phyloP scores from a whole-genome alignment of 2,888 invertebrate species.

The Lissonota sp. region DNA sequence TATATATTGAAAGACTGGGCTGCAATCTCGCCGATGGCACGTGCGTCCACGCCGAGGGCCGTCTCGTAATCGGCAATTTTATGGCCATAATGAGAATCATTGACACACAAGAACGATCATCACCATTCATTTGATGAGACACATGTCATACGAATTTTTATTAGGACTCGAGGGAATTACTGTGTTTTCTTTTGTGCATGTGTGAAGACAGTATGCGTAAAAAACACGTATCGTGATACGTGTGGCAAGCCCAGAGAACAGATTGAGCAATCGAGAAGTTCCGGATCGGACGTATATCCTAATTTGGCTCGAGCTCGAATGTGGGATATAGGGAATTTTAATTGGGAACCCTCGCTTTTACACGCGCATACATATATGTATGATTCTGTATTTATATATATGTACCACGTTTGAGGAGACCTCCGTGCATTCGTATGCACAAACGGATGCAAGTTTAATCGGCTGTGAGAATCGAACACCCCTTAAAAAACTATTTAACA shows the following conservation, averaged over 20 bases:
- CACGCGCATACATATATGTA: no score
- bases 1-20: not conserved
- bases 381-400: not conserved
- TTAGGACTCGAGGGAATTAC: not conserved
- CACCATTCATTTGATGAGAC: constrained; percentile 23
- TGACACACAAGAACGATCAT: constrained; percentile 53
- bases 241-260: not conserved
- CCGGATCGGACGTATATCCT: constrained; percentile 68
- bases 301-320: constrained; percentile 68
- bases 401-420: constrained; percentile 7
- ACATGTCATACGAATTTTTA: not conserved
- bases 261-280: constrained; percentile 63
- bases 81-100: constrained; percentile 51
- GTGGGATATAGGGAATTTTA: constrained; percentile 67
- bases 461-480: no score
- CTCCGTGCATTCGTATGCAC: no score
- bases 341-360: constrained; percentile 53
- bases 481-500: no score
- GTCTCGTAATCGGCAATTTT: constrained; percentile 66
- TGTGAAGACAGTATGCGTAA: constrained; percentile 14
- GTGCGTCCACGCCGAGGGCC: constrained; percentile 34
- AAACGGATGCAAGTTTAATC: no score
- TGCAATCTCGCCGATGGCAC: not conserved
- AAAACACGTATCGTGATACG: constrained; percentile 28
- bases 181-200: no score